Base-by-base conservation (phyloP, 2,797 vertebrate species). In the Coilia nasus region DNA sequence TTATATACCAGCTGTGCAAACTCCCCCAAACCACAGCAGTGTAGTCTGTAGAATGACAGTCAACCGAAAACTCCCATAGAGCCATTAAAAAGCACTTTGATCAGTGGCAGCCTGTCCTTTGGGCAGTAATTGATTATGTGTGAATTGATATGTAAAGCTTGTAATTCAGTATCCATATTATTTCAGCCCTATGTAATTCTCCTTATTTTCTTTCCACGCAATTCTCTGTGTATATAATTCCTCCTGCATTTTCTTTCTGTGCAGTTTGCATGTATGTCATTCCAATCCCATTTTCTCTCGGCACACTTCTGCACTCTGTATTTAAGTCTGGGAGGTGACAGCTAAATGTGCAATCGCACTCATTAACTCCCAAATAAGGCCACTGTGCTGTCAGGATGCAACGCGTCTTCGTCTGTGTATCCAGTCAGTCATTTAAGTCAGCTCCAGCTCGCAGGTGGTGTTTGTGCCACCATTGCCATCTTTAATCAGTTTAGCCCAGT, bases 11-110 rank as follows among this genome's bases (percentile, higher is more conserved):
- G 2, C 44, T 78, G 28, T 44, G 23, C 67, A 41, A 75, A 75
- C 67, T 31, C 67, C 31, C 67, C 71, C 31, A 44, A 78, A 44
- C 71, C 35, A 14, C 21, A 87, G 84, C 1, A 54, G 46, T 1
- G 78, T 28, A 54, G 50, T 78, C 44, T 78, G 17, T 17, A 31
- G 31, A 78, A 78, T 41, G 35, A 19, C 71, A 78, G 35, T 78
- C 31, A 78, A 78, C 35, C 2, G 71, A 78, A 78, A 21, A 44
- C 67, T 75, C 67, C 67, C 67, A 75, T 28, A 41, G 67, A 75
- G 28, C 14, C 71, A 44, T 78, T 78, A 35, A 21, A 44, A 78
- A 78, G 14, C 35, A 78, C 71, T 78, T 78, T 78, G 71, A 78
- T 78, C 35, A 44, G 35, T 78, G 35, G 71, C 67, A 41, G 35